phyloP scores from a whole-genome alignment of 2,797 vertebrate species.

The Danio tinwini region DNA sequence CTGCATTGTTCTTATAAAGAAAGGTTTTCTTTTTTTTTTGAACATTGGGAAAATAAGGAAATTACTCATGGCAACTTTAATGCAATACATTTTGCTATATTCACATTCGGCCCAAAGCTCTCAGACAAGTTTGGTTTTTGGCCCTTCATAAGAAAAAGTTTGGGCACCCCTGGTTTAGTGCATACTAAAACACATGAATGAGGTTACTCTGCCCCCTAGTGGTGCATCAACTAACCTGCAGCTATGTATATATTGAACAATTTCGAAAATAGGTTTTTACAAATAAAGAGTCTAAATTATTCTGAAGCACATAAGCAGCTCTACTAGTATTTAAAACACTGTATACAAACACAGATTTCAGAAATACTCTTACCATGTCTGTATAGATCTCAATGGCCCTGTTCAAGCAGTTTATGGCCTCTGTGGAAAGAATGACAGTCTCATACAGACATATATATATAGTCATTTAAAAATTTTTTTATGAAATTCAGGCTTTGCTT shows the following conservation, averaged over 20 bases:
- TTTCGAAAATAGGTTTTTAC: neutral
- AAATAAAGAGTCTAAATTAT: neutral
- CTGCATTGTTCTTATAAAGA: no score
- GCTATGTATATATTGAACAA: no score
- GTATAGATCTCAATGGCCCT: slow-evolving; percentile 88
- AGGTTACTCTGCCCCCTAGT: neutral
- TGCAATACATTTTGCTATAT: no score
- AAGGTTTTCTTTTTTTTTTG: no score
- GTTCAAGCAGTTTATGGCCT: slow-evolving; percentile 80
- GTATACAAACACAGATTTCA: neutral
- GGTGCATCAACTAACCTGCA: neutral
- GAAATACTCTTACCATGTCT: slow-evolving; percentile 75
- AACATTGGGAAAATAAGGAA: no score
- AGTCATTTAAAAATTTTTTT: no score
- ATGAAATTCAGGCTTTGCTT: no score
- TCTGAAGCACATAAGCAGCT: neutral
- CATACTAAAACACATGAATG: neutral
- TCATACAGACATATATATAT: neutral
- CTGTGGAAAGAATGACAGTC: slow-evolving; percentile 61
- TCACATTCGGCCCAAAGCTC: no score
- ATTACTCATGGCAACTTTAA: no score
- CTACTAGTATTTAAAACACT: neutral
- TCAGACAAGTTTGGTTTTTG: no score
- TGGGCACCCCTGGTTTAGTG: neutral
- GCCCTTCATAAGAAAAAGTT: neutral